Conservation (phyloP, 2,797 vertebrate genomes). For the Acrocephalus scirpaceus region DNA sequence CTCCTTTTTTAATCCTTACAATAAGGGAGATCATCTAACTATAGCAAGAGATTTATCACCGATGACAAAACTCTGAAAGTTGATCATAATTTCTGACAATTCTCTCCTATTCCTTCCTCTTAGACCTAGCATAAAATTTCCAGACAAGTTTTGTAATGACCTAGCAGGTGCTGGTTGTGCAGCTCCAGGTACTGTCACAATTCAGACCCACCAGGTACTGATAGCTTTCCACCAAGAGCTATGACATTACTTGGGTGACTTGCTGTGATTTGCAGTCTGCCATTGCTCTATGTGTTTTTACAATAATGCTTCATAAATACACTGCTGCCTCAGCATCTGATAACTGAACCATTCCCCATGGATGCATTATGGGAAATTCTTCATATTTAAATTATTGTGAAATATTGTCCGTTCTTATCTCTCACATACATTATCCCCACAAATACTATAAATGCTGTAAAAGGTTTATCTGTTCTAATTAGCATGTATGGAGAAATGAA, state of each 20-base stretch:
- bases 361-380: slow-evolving; percentile 24
- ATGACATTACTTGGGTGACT: background rate
- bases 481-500: slow-evolving; percentile 58
- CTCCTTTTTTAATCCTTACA: slow-evolving; percentile 19
- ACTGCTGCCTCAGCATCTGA: slow-evolving; percentile 38
- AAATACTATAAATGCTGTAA: slow-evolving; percentile 37
- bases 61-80: slow-evolving; percentile 57
- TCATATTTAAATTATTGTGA: slow-evolving; percentile 51
- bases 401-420: slow-evolving; percentile 49
- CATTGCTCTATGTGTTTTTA: slow-evolving; percentile 16
- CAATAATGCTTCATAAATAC: slow-evolving; percentile 33
- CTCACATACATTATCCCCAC: slow-evolving; percentile 24
- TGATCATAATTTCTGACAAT: slow-evolving; percentile 49
- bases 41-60: slow-evolving; percentile 54
- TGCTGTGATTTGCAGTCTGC: slow-evolving; percentile 9
- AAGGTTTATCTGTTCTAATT: slow-evolving; percentile 72
- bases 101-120: slow-evolving; percentile 4
- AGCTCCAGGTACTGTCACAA: slow-evolving; percentile 3
- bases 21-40: slow-evolving; percentile 44
- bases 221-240: slow-evolving; percentile 10
- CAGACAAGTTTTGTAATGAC: slow-evolving; percentile 55
- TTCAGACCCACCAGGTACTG: background rate
- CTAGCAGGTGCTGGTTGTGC: background rate
- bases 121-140: slow-evolving; percentile 53
- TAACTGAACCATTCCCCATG: background rate